Percentiles rank a stretch among this genome's conserved stretches.
These are phyloP conservation scores for Picus viridis DNA, from an alignment of 2,797 vertebrate species.

Conservation along the genomic window DNA sequence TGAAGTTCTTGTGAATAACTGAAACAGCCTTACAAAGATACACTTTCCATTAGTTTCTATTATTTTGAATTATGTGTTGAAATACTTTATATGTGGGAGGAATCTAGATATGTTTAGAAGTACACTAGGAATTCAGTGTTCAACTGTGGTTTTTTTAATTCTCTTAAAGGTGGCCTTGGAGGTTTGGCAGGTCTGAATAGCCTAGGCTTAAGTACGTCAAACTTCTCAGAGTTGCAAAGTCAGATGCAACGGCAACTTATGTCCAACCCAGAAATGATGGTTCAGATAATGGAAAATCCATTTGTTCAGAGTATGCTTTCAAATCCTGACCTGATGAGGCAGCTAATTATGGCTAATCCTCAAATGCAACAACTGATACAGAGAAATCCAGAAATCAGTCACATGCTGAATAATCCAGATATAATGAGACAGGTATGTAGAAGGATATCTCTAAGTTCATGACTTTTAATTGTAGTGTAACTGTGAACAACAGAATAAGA, in stretches of 20 bases:
- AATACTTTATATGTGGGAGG: not conserved
- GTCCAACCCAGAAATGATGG: constrained; percentile 89
- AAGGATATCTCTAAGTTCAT: not conserved
- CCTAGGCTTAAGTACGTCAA: constrained; percentile 82
- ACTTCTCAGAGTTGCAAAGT: constrained; percentile 84
- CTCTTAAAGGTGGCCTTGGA: constrained; percentile 79
- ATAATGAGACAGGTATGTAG: constrained; percentile 86
- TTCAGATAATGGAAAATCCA: constrained; percentile 84
- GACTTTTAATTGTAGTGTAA: not conserved
- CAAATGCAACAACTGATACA: constrained; percentile 89
- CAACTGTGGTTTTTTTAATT: not conserved
- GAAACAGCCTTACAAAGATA: not conserved
- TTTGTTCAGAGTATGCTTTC: constrained; percentile 88
- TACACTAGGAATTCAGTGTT: not conserved
- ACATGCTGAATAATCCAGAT: constrained; percentile 86
- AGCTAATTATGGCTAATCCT: constrained; percentile 88
- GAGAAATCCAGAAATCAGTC: constrained; percentile 87
- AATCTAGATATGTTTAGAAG: not conserved
- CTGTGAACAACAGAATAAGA: not conserved
- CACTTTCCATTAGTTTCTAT: not conserved
- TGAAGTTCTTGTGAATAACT: not conserved
- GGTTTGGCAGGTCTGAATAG: constrained; percentile 82
- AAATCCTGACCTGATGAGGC: constrained; percentile 85
- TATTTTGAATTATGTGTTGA: not conserved
- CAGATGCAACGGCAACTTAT: constrained; percentile 89